Evolutionary conservation across 2,888 invertebrate genomes (phyloP).

Genomic region (Cosmia trapezina): DNA sequence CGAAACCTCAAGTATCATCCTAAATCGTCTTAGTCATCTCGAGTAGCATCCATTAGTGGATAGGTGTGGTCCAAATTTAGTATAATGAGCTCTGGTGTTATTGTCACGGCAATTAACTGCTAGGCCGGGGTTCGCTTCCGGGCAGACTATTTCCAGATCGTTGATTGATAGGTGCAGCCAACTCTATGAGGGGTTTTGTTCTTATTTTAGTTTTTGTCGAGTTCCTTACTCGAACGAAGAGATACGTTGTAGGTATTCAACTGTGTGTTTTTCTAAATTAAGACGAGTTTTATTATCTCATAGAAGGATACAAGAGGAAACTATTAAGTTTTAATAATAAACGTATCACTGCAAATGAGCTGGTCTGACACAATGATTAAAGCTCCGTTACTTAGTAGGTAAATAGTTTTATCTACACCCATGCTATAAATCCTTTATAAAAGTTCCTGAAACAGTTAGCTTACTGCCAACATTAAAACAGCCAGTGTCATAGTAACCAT

Average conservation of each 20-base stretch:
- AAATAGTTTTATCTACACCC: not conserved
- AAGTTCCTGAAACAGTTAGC: too few relatives aligned
- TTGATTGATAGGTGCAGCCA: conserved; percentile 76
- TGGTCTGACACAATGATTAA: not conserved
- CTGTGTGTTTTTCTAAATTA: conserved; percentile 12
- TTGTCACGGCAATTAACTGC: conserved; percentile 83
- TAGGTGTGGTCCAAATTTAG: conserved; percentile 80
- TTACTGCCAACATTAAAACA: too few relatives aligned
- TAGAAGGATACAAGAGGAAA: not conserved
- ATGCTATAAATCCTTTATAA: too few relatives aligned
- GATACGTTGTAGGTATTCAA: conserved; percentile 32
- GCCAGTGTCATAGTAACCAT: too few relatives aligned
- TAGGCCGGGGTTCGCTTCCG: conserved; percentile 75
- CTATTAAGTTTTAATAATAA: not conserved
- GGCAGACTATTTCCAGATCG: conserved; percentile 76
- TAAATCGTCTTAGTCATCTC: conserved; percentile 50
- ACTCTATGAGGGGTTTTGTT: conserved; percentile 65
- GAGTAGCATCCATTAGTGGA: conserved; percentile 69
- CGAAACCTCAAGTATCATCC: conserved; percentile 46
- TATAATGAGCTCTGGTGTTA: conserved; percentile 76
- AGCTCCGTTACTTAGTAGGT: not conserved
- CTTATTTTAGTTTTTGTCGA: conserved; percentile 65
- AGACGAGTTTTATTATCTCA: conserved; percentile 15
- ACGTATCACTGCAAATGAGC: not conserved
- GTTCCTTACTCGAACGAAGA: conserved; percentile 11